Percentiles rank a stretch among this genome's conserved stretches.
Conservation (phyloP, 2,113 vertebrate species). For the Vanacampus margaritifer region DNA sequence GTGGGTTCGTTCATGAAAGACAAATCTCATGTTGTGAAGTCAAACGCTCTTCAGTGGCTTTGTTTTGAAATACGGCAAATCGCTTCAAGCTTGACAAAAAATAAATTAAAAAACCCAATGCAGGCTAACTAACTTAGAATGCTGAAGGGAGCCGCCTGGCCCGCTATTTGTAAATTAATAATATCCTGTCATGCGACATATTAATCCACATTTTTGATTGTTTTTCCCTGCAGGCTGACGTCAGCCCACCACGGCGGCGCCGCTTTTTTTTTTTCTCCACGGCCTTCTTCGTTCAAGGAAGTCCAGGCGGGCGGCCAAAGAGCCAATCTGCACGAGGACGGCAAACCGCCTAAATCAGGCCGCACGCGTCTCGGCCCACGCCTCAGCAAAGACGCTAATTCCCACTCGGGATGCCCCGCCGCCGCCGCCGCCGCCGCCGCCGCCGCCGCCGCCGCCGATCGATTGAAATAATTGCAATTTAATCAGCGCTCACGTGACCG, state of each 20-base stretch:
- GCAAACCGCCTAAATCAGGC: conserved; percentile 13
- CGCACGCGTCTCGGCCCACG: conserved; percentile 20
- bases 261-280: conserved; percentile 9
- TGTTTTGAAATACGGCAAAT: no score
- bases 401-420: conserved; percentile 2
- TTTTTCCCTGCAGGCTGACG: neutral
- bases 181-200: conserved; percentile 17
- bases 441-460: neutral
- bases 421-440: neutral
- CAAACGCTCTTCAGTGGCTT: no score
- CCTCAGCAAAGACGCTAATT: neutral
- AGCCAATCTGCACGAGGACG: conserved; percentile 6
- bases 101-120: no score
- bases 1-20: no score
- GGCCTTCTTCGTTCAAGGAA: conserved; percentile 20
- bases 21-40: no score
- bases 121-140: no score
- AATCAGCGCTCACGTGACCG: neutral
- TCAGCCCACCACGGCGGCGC: conserved; percentile 12
- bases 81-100: no score
- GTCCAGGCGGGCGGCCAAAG: conserved; percentile 14
- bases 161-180: conserved; percentile 18
- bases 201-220: conserved; percentile 1
- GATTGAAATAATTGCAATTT: neutral
- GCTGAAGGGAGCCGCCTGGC: neutral